Evolutionary conservation across 2,888 invertebrate species (phyloP).

Genomic region (Tetranychus truncatus): DNA sequence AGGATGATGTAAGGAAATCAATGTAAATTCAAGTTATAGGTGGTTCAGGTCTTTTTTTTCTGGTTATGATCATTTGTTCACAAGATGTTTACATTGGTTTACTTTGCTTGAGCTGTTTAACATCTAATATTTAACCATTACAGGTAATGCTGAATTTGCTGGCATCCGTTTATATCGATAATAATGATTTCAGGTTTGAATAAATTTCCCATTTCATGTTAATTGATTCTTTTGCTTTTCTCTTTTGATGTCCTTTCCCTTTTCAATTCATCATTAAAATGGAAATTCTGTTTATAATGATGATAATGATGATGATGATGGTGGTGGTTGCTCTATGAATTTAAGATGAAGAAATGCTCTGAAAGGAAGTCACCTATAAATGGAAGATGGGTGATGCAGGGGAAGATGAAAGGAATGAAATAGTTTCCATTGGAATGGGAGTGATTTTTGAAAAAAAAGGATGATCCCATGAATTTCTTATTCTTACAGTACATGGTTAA

Average conservation of each 20-base stretch:
- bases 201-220: too few species aligned
- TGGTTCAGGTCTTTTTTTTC: background rate
- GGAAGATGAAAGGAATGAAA: too few species aligned
- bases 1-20: background rate
- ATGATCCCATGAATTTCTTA: background rate
- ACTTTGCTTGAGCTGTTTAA: background rate
- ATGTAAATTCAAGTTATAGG: background rate
- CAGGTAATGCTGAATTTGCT: background rate
- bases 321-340: background rate
- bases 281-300: background rate
- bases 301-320: background rate
- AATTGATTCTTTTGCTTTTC: too few species aligned
- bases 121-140: background rate
- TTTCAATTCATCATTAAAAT: too few species aligned
- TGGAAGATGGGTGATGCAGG: too few species aligned
- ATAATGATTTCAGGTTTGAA: too few species aligned
- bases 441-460: background rate
- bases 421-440: background rate
- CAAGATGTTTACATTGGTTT: background rate
- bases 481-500: background rate
- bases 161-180: too few species aligned
- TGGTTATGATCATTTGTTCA: background rate
- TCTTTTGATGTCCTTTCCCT: too few species aligned
- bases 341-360: too few species aligned
- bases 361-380: too few species aligned